Conservation (phyloP, 2,113 vertebrate genomes). For the Xiphophorus hellerii region DNA sequence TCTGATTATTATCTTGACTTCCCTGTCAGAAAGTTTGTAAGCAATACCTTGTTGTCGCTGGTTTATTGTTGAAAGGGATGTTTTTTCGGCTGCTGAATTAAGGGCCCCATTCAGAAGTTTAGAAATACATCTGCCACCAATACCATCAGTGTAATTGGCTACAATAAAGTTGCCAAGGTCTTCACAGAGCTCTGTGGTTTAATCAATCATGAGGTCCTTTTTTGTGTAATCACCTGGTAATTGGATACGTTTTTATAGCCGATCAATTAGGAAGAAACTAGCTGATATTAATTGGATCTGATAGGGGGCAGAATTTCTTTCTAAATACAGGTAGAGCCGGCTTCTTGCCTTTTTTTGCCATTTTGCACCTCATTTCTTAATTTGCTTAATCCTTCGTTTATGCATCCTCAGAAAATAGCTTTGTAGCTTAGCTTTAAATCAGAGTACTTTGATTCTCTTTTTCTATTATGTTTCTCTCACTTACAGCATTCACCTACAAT, state of each 20-base stretch:
- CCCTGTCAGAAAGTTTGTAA: background rate
- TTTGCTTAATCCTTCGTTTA: background rate
- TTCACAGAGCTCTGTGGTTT: background rate
- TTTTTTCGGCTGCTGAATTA: background rate
- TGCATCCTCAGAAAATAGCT: background rate
- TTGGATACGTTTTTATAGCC: background rate
- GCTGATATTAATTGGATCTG: background rate
- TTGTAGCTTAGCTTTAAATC: background rate
- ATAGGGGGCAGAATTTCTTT: background rate
- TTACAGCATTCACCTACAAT: background rate
- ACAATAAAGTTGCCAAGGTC: background rate
- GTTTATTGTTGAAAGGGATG: background rate
- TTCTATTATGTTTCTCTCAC: background rate
- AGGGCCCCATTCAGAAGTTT: too few relatives aligned
- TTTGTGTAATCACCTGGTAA: background rate
- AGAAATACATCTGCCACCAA: background rate
- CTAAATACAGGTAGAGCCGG: background rate
- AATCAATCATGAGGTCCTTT: background rate
- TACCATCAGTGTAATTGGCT: background rate
- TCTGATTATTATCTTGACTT: background rate
- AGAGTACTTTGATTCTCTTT: background rate
- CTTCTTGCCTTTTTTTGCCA: too few relatives aligned
- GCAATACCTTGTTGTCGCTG: background rate
- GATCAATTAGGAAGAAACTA: background rate
- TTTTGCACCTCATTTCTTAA: background rate